Conservation (phyloP, 1,140 invertebrate genomes). For the Nylanderia fulva region DNA sequence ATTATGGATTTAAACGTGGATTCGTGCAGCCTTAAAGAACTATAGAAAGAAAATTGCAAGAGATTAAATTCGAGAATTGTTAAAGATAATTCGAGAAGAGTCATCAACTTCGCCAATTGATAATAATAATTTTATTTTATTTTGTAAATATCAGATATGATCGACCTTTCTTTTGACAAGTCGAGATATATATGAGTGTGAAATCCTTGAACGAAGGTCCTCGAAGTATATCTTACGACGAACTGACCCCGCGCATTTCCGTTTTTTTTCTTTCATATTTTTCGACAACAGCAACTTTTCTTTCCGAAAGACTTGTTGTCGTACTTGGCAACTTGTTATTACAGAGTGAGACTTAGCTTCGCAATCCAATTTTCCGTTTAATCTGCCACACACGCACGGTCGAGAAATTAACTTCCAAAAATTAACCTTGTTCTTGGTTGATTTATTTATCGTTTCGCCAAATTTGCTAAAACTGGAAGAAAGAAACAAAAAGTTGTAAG, state of each 20-base stretch:
- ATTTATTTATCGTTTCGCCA: neutral
- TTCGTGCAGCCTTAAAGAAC: neutral
- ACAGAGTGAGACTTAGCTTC: neutral
- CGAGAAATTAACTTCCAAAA: neutral
- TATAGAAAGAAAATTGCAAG: neutral
- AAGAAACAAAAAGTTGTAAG: neutral
- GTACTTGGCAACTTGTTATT: neutral
- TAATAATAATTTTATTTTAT: neutral
- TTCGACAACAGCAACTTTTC: neutral
- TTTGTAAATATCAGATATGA: neutral
- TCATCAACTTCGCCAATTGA: neutral
- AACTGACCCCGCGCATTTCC: neutral
- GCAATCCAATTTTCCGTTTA: neutral
- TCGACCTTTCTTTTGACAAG: neutral
- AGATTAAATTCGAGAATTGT: neutral
- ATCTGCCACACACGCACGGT: neutral
- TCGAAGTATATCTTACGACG: neutral
- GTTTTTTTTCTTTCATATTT: neutral
- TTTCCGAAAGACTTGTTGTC: neutral
- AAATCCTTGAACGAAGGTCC: neutral
- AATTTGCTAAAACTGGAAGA: neutral
- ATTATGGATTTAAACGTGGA: neutral
- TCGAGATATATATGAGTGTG: neutral
- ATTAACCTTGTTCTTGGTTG: neutral
- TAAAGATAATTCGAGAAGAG: neutral